These are phyloP conservation scores for Mareca penelope DNA, from an alignment of 2,797 vertebrate genomes.

Conservation along the genomic window DNA sequence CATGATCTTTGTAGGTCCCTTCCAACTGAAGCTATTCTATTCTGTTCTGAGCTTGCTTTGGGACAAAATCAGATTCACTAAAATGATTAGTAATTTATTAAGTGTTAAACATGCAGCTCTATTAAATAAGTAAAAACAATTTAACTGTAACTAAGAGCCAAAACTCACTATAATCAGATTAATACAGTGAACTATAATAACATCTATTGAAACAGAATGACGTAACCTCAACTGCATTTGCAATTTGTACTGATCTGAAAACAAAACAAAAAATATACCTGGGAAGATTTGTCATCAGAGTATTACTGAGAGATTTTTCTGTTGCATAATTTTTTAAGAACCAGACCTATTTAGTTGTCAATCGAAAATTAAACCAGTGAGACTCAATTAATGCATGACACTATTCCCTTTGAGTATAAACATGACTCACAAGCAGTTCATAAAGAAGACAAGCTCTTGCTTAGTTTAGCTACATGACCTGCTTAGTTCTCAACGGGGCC, in stretches of 20 bases:
- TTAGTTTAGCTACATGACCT: constrained; percentile 54
- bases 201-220: neutral
- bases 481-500: constrained; percentile 37
- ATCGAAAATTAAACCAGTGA: constrained; percentile 58
- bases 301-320: neutral
- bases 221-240: neutral
- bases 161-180: neutral
- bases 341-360: constrained; percentile 38
- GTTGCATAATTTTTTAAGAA: constrained; percentile 22
- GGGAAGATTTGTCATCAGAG: neutral
- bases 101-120: neutral
- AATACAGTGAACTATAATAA: neutral
- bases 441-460: constrained; percentile 20
- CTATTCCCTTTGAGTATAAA: constrained; percentile 42
- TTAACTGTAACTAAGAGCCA: neutral
- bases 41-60: neutral
- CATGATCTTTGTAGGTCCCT: neutral
- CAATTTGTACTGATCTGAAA: neutral
- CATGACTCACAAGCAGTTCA: constrained; percentile 30
- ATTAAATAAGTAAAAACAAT: neutral
- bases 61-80: neutral
- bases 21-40: neutral
- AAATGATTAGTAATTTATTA: neutral
- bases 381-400: constrained; percentile 44
- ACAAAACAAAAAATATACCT: neutral